Base-by-base conservation (phyloP, 2,888 invertebrate genomes). In the Erannis defoliaria region DNA sequence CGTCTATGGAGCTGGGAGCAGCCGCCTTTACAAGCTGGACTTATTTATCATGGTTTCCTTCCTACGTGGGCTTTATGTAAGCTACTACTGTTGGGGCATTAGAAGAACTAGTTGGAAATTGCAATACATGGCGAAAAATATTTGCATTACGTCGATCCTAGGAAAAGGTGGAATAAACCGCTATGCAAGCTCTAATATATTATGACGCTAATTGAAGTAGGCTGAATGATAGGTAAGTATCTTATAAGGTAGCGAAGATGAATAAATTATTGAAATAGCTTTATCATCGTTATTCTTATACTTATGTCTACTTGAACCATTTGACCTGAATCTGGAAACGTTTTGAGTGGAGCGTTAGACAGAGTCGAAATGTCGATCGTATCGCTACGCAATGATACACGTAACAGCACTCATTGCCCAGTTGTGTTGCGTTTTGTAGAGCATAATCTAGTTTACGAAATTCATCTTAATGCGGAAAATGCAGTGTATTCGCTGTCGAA, bases 381-480 rank as follows among this genome's bases (percentile, higher is more conserved):
- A 60, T 58, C 62, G 12, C 49, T 16, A 29, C 19, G 45, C 57
- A 55, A 54, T 59, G 55, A 43, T 38, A 37, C 48, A 57, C 56
- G 58, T 63, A 58, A 63, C 55, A 19, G 46, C 45, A 48, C 42
- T 38, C 48, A 38, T 61, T 60, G 60, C 62, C 37, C 53, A 51
- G 21, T 45, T 42, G 48, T 53, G 29, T 48, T 54, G 51, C 42
- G 35, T 65, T 61, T 61, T 63, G 58, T 58, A 53, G 51, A 18
- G 33, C 16, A 48, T 21, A 63, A 58, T 68, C 53, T 46, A 55
- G 50, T 60, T 62, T 38, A 54, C 49, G 38, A 55, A 59, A 31
- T 55, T 57, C 59, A 50, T 57, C 48, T 57, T 50, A 31, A 61
- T 49, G 62, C 50, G 42, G 51, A 59, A 66, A 62, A 55, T 48